phyloP scores from a whole-genome alignment of 2,113 vertebrate species.

The Charadrius vociferus region DNA sequence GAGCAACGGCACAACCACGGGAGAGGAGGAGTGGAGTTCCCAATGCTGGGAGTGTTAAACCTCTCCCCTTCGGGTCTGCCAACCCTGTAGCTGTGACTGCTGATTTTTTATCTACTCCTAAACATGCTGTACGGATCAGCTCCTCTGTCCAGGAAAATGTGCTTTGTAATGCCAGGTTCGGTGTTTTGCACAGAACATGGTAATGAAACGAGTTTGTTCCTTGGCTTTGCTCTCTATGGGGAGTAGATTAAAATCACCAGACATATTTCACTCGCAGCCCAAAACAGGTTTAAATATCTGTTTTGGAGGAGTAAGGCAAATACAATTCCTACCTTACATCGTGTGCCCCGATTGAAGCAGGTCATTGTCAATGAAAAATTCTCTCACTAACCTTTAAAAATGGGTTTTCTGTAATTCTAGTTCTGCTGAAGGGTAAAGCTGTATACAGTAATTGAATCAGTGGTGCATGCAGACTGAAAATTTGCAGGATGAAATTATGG shows the following conservation, averaged over 20 bases:
- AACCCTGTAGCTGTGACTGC: not conserved
- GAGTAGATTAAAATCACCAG: conserved; percentile 22
- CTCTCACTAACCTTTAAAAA: conserved; percentile 60
- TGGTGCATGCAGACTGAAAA: conserved; percentile 42
- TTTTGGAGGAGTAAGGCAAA: not conserved
- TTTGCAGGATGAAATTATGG: conserved; percentile 20
- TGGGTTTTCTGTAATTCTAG: conserved; percentile 29
- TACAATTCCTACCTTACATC: not conserved
- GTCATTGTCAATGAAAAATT: conserved; percentile 47
- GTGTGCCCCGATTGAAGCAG: not conserved
- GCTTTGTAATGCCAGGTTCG: not conserved
- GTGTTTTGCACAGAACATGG: not conserved
- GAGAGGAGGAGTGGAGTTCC: not conserved
- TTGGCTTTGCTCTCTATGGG: not conserved
- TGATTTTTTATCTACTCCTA: not conserved
- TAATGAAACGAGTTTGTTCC: conserved; percentile 27
- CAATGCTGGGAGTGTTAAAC: not conserved
- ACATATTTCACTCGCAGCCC: not conserved
- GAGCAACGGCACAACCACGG: accelerated
- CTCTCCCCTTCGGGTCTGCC: not conserved
- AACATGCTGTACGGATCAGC: not conserved
- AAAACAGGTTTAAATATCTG: not conserved
- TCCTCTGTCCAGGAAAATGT: not conserved
- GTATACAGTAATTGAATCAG: conserved; percentile 54
- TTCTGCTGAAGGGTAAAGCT: conserved; percentile 39